Conservation (phyloP, 1,140 invertebrate genomes). For the Drosophila yakuba region DNA sequence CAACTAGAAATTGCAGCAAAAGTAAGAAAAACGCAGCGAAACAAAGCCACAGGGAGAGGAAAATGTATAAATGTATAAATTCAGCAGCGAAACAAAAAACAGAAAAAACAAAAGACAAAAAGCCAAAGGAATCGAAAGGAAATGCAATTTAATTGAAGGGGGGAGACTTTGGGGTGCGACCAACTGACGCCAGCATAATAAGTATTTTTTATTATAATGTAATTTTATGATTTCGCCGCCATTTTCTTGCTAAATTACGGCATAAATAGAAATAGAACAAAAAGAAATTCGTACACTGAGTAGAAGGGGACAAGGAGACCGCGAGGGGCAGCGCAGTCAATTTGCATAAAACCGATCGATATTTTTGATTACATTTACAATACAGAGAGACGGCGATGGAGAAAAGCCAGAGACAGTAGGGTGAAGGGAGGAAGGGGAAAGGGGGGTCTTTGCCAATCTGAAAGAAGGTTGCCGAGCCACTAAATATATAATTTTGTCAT, state of each 20-base stretch:
- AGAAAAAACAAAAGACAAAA: conserved; percentile 36
- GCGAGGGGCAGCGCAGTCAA: conserved; percentile 72
- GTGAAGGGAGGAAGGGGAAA: no score
- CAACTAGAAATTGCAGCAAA: conserved; percentile 77
- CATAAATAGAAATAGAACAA: conserved; percentile 79
- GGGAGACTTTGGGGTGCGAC: conserved; percentile 21
- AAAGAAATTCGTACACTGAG: conserved; percentile 47
- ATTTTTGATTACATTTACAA: conserved; percentile 83
- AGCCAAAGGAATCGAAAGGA: conserved; percentile 39
- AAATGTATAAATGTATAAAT: conserved; percentile 70
- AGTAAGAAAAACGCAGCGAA: conserved; percentile 46
- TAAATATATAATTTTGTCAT: conserved; percentile 83
- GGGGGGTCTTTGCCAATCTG: conserved; percentile 17
- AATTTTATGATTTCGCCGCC: conserved; percentile 80
- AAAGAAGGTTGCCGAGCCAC: conserved; percentile 43
- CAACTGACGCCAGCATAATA: conserved; percentile 60
- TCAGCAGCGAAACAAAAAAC: conserved; percentile 51
- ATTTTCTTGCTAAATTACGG: conserved; percentile 82
- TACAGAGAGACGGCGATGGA: conserved; percentile 45
- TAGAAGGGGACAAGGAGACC: conserved; percentile 36
- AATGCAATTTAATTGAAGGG: conserved; percentile 63
- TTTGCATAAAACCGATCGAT: conserved; percentile 84
- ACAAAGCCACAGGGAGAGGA: conserved; percentile 55
- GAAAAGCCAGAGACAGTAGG: conserved; percentile 23
- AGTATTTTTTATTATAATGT: conserved; percentile 80